Evolutionary conservation across 2,797 vertebrate species (phyloP), one percentile per base, ranked within the genome.

Genomic region (Gymnothorax reevesii): DNA sequence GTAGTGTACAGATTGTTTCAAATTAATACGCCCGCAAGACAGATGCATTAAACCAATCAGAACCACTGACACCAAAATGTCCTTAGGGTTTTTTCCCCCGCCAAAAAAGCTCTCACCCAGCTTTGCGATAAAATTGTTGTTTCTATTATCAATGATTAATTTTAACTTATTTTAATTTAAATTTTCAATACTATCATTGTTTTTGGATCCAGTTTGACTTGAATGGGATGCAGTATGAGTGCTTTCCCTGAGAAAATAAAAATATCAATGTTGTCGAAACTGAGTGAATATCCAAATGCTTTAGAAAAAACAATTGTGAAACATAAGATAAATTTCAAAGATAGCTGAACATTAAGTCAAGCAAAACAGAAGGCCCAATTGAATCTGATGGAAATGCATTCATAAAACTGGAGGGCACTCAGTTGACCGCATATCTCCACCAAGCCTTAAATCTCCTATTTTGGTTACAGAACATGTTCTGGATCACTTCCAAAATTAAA

Each of bases 21-120:
- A 83, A 57, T 27, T 80, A 71, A 82, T 83, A 57, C 75, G 54
- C 33, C 55, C 64, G 80, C 86, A 71, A 86, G 80, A 59, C 69
- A 83, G 42, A 83, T 66, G 57, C 54, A 71, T 25, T 54, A 86
- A 71, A 82, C 62, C 80, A 49, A 79, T 69, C 64, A 57, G 80
- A 83, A 71, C 55, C 13, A 83, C 64, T 22, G 22, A 69, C 33
- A 83, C 12, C 25, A 8, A 83, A 83, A 73, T 83, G 80, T 54
- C 49, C 77, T 22, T 7, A 52, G 49, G 7, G 71, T 17, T 17
- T 54, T 80, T 55, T n/a, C 52, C 3, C n/a, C 60, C 20, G 79
- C 33, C 33, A 42, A 22, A 80, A 54, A 60, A 10, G 73, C 13
- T 15, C 22, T 54, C 33, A 86, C 42, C 27, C 9, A 4, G 17